Base-by-base conservation (phyloP, 2,797 vertebrate species). In the Aphelocoma californica region DNA sequence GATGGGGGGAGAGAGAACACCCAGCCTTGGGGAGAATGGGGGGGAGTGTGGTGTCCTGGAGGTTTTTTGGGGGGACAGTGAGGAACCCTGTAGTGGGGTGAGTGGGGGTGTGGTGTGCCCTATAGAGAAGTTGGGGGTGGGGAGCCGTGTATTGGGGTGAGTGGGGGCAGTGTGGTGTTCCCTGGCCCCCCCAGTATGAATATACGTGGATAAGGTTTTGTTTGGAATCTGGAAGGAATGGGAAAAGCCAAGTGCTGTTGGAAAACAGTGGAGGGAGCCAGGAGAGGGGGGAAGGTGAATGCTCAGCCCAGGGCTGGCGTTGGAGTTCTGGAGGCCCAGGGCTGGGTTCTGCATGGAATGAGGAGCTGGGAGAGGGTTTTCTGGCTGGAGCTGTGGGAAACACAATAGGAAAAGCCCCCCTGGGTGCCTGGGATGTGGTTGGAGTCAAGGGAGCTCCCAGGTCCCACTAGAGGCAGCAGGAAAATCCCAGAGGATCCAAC, bases 391-490 rank as follows among this genome's bases (percentile, higher is more conserved):
- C 32, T 18, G 13, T 10, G 65, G 69, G 70, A 38, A 44, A 3
- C 4, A 10, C 2, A 1, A 1, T 2, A 3, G 77, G 61, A 70
- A 36, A 14, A 58, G 14, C 7, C 10, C 6, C 17, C 3, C 2
- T 12, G n/a, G 23, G 17, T 28, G n/a, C 32, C 40, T 20, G 77
- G 42, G 60, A 6, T 58, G 60, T 45, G 60, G 1, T 2, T 58
- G 75, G 75, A 72, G 44, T 25, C 51, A 23, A 10, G 60, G 16
- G 5, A 65, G 45, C 81, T 53, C 20, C 42, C n/a, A 23, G 26
- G 4, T n/a, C 50, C 19, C 3, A 5, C 11, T 0, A 1, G 38
- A 14, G 12, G 54, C 50, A 54, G 40, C 45, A 42, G 86, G n/a
- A 62, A 57, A 9, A 36, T 40, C 62, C 57, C 17, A 14, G 18